These are phyloP conservation scores for Lochmaea capreae DNA, from an alignment of 2,888 invertebrate genomes.

Conservation along the genomic window DNA sequence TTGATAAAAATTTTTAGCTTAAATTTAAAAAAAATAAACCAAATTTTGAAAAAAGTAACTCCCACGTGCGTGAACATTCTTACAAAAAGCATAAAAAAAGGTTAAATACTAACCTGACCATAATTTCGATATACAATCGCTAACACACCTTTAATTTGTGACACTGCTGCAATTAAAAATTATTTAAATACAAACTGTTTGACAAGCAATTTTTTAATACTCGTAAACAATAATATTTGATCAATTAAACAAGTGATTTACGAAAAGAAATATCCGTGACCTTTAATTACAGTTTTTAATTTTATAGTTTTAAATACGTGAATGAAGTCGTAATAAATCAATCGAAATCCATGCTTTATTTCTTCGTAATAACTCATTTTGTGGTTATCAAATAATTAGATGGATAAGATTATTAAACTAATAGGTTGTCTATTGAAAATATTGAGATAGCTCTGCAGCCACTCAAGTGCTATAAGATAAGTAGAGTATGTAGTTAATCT, in stretches of 20 bases:
- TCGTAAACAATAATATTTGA: constrained; percentile 8
- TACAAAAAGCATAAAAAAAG: no score
- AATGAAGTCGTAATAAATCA: not conserved
- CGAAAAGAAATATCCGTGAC: constrained; percentile 2
- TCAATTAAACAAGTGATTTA: not conserved
- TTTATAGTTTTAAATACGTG: not conserved
- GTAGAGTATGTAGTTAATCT: no score
- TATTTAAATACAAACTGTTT: not conserved
- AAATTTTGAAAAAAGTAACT: no score
- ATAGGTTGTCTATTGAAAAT: not conserved
- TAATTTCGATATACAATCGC: not conserved
- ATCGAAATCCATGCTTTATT: not conserved
- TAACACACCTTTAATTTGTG: not conserved
- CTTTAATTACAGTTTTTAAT: not conserved
- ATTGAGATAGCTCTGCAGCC: not conserved
- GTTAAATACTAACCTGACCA: not conserved
- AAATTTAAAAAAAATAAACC: no score
- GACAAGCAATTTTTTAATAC: constrained; percentile 4
- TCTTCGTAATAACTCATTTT: not conserved
- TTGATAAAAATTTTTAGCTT: no score
- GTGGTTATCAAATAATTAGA: not conserved
- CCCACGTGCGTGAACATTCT: no score
- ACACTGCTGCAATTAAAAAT: not conserved
- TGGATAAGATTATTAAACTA: not conserved
- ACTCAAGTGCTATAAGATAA: no score